Base-by-base conservation (phyloP, 2,797 vertebrate genomes). In the Pangasius larnaudii region DNA sequence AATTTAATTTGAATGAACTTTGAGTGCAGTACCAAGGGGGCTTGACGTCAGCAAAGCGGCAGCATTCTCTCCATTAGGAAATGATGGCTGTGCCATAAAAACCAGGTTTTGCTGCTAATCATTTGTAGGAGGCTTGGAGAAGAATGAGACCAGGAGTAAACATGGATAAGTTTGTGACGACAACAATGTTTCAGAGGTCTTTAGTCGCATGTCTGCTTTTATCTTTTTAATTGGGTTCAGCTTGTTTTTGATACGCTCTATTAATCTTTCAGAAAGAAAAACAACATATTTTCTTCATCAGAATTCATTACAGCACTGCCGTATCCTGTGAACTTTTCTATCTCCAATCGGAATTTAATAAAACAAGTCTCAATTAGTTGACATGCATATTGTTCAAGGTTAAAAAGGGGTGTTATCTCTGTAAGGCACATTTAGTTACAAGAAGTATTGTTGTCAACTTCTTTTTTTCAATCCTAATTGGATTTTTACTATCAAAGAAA, bases 151-250 rank as follows among this genome's bases (percentile, higher is more conserved):
- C 6, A 53, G 16, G 75, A 36, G 11, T 39, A 36, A 27, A 80
- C 33, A 8, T 30, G 10, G 1, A 33, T 9, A 53, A 10, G 75
- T 78, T 78, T 53, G 46, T 33, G n/a, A 78, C 10, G 8, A 33
- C 49, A 56, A 33, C 33, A 39, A 59, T 2, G 59, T 80, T 80
- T 59, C 33, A 36, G 19, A 59, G 11, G 78, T 24, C 11, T 80
- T 39, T 39, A 58, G 13, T 81, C 3, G 5, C 58, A 61, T 46
- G 58, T 81, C 58, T n/a, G 79, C 36, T 81, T 81, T 81, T 42
- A 81, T 81, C 24, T n/a, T n/a, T 85, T 81, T 87, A 88, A 88
- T 88, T 84, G 65, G 65, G 53, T 86, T 87, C 84, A 80, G 63
- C 58, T 71, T 84, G 33, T 74, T 58, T 87, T 16, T 81, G 56